Evolutionary conservation across 2,888 invertebrate species (phyloP).

Genomic region (Danaus chrysippus): DNA sequence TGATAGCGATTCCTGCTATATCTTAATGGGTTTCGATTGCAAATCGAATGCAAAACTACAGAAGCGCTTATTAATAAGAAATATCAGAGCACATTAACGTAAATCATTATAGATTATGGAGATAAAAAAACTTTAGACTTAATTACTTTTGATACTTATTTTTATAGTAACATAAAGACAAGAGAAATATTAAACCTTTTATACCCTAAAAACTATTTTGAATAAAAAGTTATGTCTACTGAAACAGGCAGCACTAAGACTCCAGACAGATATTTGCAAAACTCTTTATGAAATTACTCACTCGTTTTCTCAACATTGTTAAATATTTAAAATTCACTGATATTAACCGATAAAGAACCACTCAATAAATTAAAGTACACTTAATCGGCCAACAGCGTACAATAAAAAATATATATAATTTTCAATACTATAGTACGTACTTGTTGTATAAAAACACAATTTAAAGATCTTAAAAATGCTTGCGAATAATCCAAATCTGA

Average conservation of each 20-base stretch:
- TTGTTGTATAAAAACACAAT: too few species aligned
- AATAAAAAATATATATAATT: too few species aligned
- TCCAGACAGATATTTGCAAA: too few species aligned
- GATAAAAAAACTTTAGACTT: conserved; percentile 14
- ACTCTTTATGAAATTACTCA: too few species aligned
- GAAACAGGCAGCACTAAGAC: neutral
- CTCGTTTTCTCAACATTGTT: too few species aligned
- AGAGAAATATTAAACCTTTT: neutral
- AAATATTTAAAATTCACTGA: too few species aligned
- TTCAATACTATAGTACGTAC: too few species aligned
- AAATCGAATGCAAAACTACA: conserved; percentile 21
- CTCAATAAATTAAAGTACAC: too few species aligned
- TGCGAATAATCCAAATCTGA: too few species aligned
- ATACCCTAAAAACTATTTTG: conserved; percentile 5
- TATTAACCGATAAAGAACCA: too few species aligned
- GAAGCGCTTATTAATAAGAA: conserved; percentile 25
- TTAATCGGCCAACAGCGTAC: too few species aligned
- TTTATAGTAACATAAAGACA: neutral
- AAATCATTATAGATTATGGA: conserved; percentile 19
- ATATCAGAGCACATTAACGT: conserved; percentile 19
- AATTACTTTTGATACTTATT: conserved; percentile 18
- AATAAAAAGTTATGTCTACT: neutral
- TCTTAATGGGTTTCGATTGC: conserved; percentile 25
- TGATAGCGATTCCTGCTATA: conserved; percentile 14
- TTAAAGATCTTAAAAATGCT: too few species aligned